phyloP scores from a whole-genome alignment of 2,113 vertebrate genomes.

The Chionodraco myersi region DNA sequence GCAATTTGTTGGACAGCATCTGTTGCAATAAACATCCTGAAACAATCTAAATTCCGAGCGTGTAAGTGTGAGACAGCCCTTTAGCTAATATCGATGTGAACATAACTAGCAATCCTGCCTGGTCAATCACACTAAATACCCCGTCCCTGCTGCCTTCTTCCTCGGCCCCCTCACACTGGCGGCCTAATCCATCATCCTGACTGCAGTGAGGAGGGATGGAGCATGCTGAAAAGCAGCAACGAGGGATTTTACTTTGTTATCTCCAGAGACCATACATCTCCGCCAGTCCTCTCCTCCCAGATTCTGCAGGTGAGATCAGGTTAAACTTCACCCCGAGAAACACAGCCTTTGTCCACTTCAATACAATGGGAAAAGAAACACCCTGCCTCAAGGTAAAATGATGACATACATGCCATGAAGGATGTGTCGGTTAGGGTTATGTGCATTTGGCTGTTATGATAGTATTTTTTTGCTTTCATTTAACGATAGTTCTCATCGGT shows the following conservation, averaged over 20 bases:
- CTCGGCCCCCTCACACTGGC: conserved; percentile 22
- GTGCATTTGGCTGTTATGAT: background rate
- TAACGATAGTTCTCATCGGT: background rate
- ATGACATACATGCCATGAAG: conserved; percentile 5
- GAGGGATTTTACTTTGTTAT: conserved; percentile 58
- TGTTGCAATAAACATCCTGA: conserved; percentile 24
- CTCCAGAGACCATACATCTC: conserved; percentile 62
- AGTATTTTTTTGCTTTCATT: background rate
- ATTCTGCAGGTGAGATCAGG: conserved; percentile 44
- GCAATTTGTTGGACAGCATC: conserved; percentile 28
- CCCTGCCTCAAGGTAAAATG: background rate
- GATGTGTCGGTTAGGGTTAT: background rate
- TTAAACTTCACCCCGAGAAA: conserved; percentile 9
- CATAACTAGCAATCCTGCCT: conserved; percentile 37
- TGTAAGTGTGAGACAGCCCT: conserved; percentile 2
- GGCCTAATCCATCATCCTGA: conserved; percentile 71
- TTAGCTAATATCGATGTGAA: conserved; percentile 25
- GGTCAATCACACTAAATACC: conserved; percentile 54
- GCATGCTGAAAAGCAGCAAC: conserved; percentile 46
- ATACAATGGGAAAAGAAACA: background rate
- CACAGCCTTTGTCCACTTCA: conserved; percentile 6
- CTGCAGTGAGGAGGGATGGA: conserved; percentile 47
- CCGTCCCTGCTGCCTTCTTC: conserved; percentile 26
- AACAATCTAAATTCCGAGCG: conserved; percentile 33
- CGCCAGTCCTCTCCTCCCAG: conserved; percentile 1